Evolutionary conservation across 2,113 vertebrate genomes (phyloP).

Genomic region (Alligator mississippiensis): DNA sequence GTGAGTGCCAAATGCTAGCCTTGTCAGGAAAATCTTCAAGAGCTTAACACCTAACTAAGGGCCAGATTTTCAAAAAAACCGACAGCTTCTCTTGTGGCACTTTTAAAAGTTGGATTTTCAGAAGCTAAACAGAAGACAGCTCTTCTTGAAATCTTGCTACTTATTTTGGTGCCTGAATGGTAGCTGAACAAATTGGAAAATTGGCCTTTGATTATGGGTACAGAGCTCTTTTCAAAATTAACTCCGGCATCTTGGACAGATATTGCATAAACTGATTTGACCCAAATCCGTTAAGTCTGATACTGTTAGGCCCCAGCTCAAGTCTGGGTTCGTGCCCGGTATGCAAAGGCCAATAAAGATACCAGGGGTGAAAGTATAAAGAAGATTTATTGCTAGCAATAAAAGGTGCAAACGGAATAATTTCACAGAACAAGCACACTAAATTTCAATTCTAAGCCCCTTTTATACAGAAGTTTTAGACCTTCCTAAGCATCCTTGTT

Average conservation of each 20-base stretch:
- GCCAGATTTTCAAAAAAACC: not conserved
- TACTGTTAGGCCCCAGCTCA: too few relatives aligned
- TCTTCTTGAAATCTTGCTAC: not conserved
- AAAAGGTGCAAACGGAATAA: too few relatives aligned
- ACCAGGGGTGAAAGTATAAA: too few relatives aligned
- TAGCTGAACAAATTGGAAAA: not conserved
- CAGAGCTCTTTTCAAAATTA: not conserved
- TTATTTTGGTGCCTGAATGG: not conserved
- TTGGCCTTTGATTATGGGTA: not conserved
- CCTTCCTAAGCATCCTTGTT: too few relatives aligned
- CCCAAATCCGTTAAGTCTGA: too few relatives aligned
- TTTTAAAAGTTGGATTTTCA: not conserved
- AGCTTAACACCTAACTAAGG: not conserved
- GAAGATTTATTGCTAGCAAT: too few relatives aligned
- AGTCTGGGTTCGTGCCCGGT: too few relatives aligned
- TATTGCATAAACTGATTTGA: too few relatives aligned
- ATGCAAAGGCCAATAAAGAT: too few relatives aligned
- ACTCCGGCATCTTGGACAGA: not conserved
- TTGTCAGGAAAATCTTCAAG: slow-evolving; percentile 20
- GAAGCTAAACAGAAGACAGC: not conserved
- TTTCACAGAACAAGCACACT: too few relatives aligned
- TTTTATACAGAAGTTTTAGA: too few relatives aligned
- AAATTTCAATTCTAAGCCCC: too few relatives aligned
- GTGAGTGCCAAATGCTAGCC: slow-evolving; percentile 31
- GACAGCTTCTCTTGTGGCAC: not conserved